Percentiles rank a stretch among this genome's conserved stretches.
phyloP scores from a whole-genome alignment of 2,113 vertebrate species.

The Gambusia affinis region DNA sequence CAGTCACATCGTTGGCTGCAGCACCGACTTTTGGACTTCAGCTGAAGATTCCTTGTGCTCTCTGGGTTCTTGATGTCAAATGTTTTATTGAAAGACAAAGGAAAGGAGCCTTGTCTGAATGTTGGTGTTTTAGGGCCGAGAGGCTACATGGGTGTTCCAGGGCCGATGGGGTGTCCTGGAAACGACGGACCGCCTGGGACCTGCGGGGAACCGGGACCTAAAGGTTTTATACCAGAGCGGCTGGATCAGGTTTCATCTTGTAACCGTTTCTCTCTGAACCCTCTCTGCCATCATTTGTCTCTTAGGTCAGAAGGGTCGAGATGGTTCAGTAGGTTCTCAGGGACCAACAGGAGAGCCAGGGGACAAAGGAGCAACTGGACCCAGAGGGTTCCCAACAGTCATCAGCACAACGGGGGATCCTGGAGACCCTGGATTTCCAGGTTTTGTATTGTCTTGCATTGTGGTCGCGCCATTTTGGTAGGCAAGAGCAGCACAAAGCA shows the following conservation, averaged over 20 bases:
- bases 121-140: constrained; percentile 51
- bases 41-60: background rate
- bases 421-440: constrained; percentile 61
- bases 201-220: constrained; percentile 54
- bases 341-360: constrained; percentile 64
- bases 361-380: constrained; percentile 59
- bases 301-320: constrained; percentile 55
- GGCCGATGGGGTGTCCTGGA: constrained; percentile 60
- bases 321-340: constrained; percentile 45
- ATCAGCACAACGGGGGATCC: constrained; percentile 45
- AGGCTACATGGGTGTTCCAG: constrained; percentile 61
- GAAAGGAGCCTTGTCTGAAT: background rate
- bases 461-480: too few relatives aligned
- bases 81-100: background rate
- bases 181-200: constrained; percentile 57
- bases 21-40: background rate
- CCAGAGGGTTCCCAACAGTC: constrained; percentile 38
- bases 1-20: background rate
- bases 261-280: background rate
- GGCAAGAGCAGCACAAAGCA: too few relatives aligned
- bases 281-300: background rate
- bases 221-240: constrained; percentile 46
- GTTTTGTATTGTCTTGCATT: constrained; percentile 35
- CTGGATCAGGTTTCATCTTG: background rate
- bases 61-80: background rate